phyloP scores from a whole-genome alignment of 2,888 invertebrate genomes.

The Thera obeliscata region DNA sequence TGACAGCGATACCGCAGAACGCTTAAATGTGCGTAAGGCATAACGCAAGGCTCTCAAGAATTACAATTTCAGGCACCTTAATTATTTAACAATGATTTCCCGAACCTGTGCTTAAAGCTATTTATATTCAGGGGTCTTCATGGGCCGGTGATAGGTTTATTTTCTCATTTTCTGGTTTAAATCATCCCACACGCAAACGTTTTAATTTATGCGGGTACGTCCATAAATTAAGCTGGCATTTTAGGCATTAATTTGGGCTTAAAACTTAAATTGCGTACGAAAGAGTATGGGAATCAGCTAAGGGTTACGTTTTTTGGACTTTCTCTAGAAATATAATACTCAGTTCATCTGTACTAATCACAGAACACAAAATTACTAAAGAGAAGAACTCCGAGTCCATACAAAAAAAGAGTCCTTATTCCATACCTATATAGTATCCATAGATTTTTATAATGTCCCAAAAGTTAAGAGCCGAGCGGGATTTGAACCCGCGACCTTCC shows the following conservation, averaged over 20 bases:
- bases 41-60: neutral
- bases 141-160: constrained; percentile 55
- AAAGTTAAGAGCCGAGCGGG: no score
- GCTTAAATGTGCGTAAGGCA: no score
- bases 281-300: constrained; percentile 22
- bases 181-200: constrained; percentile 48
- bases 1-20: no score
- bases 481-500: no score
- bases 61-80: neutral
- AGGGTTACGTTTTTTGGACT: constrained; percentile 13
- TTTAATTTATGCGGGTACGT: constrained; percentile 57
- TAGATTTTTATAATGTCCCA: no score
- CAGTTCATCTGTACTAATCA: no score
- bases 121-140: constrained; percentile 29
- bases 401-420: no score
- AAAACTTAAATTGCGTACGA: constrained; percentile 26
- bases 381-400: no score
- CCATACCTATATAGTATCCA: no score
- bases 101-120: constrained; percentile 10
- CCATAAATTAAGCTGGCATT: constrained; percentile 43
- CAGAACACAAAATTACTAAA: no score
- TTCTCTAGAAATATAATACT: neutral
- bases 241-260: constrained; percentile 40
- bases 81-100: constrained; percentile 8
- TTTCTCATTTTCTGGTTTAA: constrained; percentile 47